Evolutionary conservation across 1,140 invertebrate genomes (phyloP).

Genomic region (Rhynchophorus ferrugineus): DNA sequence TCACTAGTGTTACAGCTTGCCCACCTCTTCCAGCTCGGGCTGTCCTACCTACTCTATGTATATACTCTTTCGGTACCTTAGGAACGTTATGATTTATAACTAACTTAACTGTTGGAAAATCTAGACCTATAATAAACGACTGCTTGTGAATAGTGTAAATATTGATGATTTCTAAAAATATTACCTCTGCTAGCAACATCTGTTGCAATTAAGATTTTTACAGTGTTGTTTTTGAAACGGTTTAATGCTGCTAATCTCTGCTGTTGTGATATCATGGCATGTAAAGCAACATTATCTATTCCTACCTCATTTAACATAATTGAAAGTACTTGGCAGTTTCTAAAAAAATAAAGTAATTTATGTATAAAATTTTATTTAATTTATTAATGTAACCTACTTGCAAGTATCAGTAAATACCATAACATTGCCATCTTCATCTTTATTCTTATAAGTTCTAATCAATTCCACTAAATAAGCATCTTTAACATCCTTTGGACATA

Average conservation of each 20-base stretch:
- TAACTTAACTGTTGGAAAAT: constrained; percentile 82
- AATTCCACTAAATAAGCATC: constrained; percentile 92
- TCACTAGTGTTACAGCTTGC: constrained; percentile 82
- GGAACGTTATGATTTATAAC: constrained; percentile 94
- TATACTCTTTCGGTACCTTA: constrained; percentile 83
- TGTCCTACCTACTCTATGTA: constrained; percentile 94
- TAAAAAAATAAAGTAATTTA: constrained; percentile 38
- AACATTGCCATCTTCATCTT: constrained; percentile 68
- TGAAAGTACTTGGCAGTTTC: constrained; percentile 75
- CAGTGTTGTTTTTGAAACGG: constrained; percentile 78
- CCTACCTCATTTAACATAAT: constrained; percentile 81
- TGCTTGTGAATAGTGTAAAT: too few species aligned
- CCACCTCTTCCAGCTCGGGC: constrained; percentile 85
- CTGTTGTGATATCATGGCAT: constrained; percentile 77
- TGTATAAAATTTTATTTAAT: not conserved
- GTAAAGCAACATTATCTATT: constrained; percentile 78
- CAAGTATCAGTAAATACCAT: constrained; percentile 93
- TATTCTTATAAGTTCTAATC: constrained; percentile 65
- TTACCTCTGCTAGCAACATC: constrained; percentile 85
- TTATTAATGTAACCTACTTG: constrained; percentile 54
- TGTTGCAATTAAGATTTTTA: constrained; percentile 88
- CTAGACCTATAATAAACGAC: constrained; percentile 50
- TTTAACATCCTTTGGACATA: constrained; percentile 82
- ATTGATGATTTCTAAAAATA: too few species aligned
- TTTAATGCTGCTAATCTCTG: constrained; percentile 70